Evolutionary conservation across 2,113 vertebrate genomes (phyloP), one percentile per base, ranked within the genome.

Genomic region (Stigmatopora nigra): DNA sequence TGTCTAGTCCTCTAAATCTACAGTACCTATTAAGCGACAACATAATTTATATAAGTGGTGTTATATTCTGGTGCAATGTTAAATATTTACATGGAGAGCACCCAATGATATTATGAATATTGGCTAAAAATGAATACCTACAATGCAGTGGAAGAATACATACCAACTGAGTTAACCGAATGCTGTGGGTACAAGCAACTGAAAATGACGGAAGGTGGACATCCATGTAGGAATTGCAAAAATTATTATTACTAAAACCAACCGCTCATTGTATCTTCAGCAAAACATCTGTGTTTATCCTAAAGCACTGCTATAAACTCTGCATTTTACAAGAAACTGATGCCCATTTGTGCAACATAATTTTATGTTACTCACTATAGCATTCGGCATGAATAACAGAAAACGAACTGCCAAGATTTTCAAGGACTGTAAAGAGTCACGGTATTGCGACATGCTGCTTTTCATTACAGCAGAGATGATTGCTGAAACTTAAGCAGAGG

Each of bases 401-500:
- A 69, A 68, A 71, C 25, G 20, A 14, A 58, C 46, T 61, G 38
- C 31, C 72, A 46, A 41, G 38, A 7, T 41, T 41, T 41, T 7
- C 38, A 41, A 7, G 58, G 7, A 65, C 69, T 55, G 36, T 64
- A 70, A 70, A 74, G 64, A 69, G 51, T 73, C 19, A 4, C 20
- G 41, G 35, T 22, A 47, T 53, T 38, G 64, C 73, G 73, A 78
- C 69, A 61, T 70, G 67, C 82, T 82, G 83, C 63, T 81, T 86
- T 78, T 84, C 72, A 81, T 85, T 83, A 87, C 52, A 67, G 76
- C 56, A 58, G 31, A 8, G 64, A 69, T 73, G 71, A 79, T 72
- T 78, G 78, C 65, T 80, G 84, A 80, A 83, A 82, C 77, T 69
- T 79, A 72, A 79, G 75, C 67, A 61, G 73, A 75, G 72, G 78